These are phyloP conservation scores for Mesorhabditis sp. DNA, from an alignment of 2,888 invertebrate species.

Conservation along the genomic window DNA sequence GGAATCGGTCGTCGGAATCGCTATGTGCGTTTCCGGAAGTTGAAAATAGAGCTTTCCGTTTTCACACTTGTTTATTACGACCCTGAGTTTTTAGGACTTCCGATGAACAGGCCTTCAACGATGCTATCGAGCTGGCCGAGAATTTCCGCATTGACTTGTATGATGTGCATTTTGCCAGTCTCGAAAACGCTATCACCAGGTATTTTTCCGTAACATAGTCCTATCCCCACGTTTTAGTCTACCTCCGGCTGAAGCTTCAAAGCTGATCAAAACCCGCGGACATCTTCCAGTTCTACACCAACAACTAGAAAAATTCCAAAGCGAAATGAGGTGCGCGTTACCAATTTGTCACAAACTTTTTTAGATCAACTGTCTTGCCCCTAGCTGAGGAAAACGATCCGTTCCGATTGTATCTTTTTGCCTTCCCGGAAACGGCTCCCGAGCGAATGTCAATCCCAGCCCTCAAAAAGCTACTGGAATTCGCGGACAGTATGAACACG, in stretches of 20 bases:
- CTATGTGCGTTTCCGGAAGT: slow-evolving; percentile 24
- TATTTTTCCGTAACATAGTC: slow-evolving; percentile 9
- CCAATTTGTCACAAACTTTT: background rate
- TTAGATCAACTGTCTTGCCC: slow-evolving; percentile 25
- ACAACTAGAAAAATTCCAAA: slow-evolving; percentile 8
- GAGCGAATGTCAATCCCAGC: slow-evolving; percentile 23
- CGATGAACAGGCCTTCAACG: slow-evolving; percentile 28
- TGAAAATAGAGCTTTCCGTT: background rate
- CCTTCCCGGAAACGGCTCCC: slow-evolving; percentile 25
- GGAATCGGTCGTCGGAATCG: slow-evolving; percentile 38
- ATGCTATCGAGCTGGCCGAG: slow-evolving; percentile 34
- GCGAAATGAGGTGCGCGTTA: slow-evolving; percentile 7
- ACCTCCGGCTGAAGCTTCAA: background rate
- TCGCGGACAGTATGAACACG: background rate
- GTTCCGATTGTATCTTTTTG: slow-evolving; percentile 29
- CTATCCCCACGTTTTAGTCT: background rate
- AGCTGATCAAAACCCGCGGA: slow-evolving; percentile 21
- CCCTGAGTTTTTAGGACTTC: slow-evolving; percentile 24
- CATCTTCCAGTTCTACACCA: slow-evolving; percentile 25
- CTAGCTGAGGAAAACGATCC: slow-evolving; percentile 25
- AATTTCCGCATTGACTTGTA: slow-evolving; percentile 31
- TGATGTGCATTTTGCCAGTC: slow-evolving; percentile 34
- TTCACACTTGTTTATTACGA: background rate
- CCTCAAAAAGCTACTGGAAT: slow-evolving; percentile 25
- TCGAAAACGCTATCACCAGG: slow-evolving; percentile 36